A percentile compares a stretch with the other conserved stretches of the same genome.
phyloP scores from a whole-genome alignment of 1,140 invertebrate species.

The Pantala flavescens region DNA sequence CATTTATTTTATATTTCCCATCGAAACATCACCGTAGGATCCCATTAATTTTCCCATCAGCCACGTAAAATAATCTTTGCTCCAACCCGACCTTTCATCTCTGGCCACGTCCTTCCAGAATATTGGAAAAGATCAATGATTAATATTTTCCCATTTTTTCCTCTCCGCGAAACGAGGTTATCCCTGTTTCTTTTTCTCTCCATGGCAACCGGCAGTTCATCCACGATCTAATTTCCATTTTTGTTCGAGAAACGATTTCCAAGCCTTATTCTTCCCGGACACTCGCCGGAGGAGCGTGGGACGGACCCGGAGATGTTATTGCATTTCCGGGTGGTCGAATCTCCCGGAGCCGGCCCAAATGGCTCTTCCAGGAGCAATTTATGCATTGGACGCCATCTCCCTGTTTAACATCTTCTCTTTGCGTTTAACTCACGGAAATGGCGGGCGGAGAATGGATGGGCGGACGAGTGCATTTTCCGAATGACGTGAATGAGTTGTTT shows the following conservation, averaged over 20 bases:
- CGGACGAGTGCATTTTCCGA: neutral
- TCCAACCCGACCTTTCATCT: neutral
- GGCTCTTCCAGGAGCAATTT: neutral
- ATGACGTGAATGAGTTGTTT: too few relatives aligned
- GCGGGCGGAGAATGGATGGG: neutral
- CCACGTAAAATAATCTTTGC: too few relatives aligned
- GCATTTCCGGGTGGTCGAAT: neutral
- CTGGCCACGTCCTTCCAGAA: neutral
- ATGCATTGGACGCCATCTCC: neutral
- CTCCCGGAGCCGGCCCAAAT: neutral
- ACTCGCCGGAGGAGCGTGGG: neutral
- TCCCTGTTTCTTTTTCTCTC: neutral
- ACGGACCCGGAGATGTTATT: neutral
- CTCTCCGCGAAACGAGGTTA: neutral
- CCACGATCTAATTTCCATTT: neutral
- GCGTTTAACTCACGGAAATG: neutral
- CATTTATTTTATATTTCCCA: too few relatives aligned
- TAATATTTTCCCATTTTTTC: neutral
- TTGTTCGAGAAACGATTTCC: neutral
- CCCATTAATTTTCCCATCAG: too few relatives aligned
- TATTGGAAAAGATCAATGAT: neutral
- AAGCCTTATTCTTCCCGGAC: neutral
- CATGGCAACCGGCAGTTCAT: neutral
- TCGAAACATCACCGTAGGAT: too few relatives aligned
- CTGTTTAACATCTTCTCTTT: neutral